These are phyloP conservation scores for Coremacera marginata DNA, from an alignment of 2,888 invertebrate species.

Conservation along the genomic window DNA sequence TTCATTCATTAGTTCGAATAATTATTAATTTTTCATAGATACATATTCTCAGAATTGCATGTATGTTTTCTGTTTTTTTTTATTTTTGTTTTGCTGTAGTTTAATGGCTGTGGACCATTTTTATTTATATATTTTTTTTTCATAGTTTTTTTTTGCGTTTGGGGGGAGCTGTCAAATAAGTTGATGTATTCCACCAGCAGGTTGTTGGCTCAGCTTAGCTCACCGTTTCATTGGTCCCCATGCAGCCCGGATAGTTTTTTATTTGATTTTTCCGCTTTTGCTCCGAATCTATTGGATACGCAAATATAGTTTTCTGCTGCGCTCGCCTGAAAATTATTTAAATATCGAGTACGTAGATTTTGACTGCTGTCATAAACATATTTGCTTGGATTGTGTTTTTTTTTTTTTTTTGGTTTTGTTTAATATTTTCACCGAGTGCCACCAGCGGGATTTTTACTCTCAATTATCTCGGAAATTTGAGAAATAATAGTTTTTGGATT, in stretches of 20 bases:
- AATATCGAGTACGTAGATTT: constrained; percentile 17
- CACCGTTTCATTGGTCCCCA: neutral
- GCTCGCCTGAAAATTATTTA: constrained; percentile 15
- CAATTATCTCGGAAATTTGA: constrained; percentile 9
- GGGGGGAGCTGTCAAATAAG: constrained; percentile 39
- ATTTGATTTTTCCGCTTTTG: constrained; percentile 22
- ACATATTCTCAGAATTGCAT: neutral
- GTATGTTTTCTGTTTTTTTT: neutral
- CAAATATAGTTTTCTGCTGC: constrained; percentile 14
- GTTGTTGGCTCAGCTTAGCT: constrained; percentile 6
- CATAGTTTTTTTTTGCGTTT: constrained; percentile 12
- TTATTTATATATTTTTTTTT: constrained; percentile 1
- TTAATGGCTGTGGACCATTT: neutral
- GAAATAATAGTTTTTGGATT: constrained; percentile 30
- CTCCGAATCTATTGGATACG: neutral
- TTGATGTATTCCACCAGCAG: constrained; percentile 42
- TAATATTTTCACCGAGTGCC: constrained; percentile 14
- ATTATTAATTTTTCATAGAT: neutral
- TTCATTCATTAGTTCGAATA: neutral
- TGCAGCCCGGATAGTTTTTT: constrained; percentile 21
- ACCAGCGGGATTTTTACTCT: constrained; percentile 6
- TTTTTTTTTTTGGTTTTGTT: constrained; percentile 31
- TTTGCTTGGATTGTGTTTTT: constrained; percentile 32
- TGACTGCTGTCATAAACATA: constrained; percentile 22
- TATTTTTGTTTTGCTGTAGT: neutral